Evolutionary conservation across 2,113 vertebrate species (phyloP).

Genomic region (Oryzias celebensis): DNA sequence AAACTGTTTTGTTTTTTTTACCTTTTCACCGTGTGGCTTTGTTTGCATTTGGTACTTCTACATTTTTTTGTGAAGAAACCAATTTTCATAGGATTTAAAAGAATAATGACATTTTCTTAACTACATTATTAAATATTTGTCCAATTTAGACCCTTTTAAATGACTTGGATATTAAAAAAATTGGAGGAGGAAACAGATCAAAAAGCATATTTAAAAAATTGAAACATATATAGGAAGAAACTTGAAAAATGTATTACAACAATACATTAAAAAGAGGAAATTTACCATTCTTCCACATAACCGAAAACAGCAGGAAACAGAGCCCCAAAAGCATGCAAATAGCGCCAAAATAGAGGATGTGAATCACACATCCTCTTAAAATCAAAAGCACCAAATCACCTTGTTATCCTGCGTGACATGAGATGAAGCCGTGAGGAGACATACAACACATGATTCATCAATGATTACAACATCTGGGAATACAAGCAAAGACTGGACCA

Average conservation of each 20-base stretch:
- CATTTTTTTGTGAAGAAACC: too few relatives aligned
- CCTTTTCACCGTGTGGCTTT: too few relatives aligned
- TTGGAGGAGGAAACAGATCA: too few relatives aligned
- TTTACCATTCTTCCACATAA: background rate
- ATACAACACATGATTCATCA: slow-evolving; percentile 12
- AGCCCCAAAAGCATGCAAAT: slow-evolving; percentile 19
- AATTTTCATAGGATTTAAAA: too few relatives aligned
- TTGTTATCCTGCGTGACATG: slow-evolving; percentile 83
- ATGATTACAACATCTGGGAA: slow-evolving; percentile 21
- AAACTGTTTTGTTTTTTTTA: too few relatives aligned
- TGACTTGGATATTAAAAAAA: too few relatives aligned
- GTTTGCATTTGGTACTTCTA: too few relatives aligned
- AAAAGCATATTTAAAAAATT: too few relatives aligned
- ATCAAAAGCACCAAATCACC: slow-evolving; percentile 81
- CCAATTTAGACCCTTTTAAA: too few relatives aligned
- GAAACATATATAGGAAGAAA: too few relatives aligned
- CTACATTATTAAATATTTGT: too few relatives aligned
- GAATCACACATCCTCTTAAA: slow-evolving; percentile 36
- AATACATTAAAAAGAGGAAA: slow-evolving; percentile 9
- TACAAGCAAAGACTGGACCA: background rate
- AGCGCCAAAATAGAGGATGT: slow-evolving; percentile 64
- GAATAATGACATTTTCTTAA: too few relatives aligned
- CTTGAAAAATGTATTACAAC: slow-evolving; percentile 16
- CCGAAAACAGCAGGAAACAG: background rate
- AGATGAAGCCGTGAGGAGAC: slow-evolving; percentile 70